A percentile compares a stretch with the other conserved stretches of the same genome.
These are phyloP conservation scores for Sylvilagus floridanus DNA, from an alignment of 2,797 vertebrate species.

Conservation along the genomic window DNA sequence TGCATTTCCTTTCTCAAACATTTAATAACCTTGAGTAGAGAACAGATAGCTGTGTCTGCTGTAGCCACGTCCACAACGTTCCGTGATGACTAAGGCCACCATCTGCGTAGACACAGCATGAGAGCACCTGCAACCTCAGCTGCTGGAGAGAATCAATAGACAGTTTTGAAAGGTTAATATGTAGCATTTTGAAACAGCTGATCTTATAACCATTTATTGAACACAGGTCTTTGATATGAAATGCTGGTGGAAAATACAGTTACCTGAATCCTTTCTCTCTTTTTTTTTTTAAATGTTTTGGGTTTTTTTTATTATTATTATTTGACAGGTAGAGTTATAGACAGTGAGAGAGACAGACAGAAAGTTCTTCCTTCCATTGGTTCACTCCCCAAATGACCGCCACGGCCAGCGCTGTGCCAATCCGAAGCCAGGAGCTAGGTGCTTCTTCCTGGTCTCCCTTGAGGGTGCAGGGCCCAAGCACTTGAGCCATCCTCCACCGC, in stretches of 20 bases:
- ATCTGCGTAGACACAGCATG: neutral
- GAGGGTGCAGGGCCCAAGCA: too few relatives aligned
- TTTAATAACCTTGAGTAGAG: constrained; percentile 51
- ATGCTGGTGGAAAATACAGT: neutral
- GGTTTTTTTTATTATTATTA: too few relatives aligned
- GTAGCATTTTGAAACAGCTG: neutral
- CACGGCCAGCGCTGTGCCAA: too few relatives aligned
- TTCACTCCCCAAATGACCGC: too few relatives aligned
- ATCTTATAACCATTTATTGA: neutral
- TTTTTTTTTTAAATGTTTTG: too few relatives aligned
- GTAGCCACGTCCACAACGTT: neutral
- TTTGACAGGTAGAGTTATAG: too few relatives aligned
- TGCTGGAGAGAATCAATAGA: neutral
- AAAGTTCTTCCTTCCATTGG: too few relatives aligned
- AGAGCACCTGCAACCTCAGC: neutral
- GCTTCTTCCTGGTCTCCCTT: too few relatives aligned
- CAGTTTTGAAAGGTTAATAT: neutral
- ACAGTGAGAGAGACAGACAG: too few relatives aligned
- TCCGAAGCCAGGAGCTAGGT: too few relatives aligned
- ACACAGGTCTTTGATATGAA: constrained; percentile 12
- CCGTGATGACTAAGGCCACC: neutral
- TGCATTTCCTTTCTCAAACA: constrained; percentile 72
- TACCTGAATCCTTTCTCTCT: neutral
- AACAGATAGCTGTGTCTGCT: constrained; percentile 18
- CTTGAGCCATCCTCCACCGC: too few relatives aligned